Percentiles rank a stretch among this genome's conserved stretches.
phyloP scores from a whole-genome alignment of 2,888 invertebrate species.

The Crioceris asparagi region DNA sequence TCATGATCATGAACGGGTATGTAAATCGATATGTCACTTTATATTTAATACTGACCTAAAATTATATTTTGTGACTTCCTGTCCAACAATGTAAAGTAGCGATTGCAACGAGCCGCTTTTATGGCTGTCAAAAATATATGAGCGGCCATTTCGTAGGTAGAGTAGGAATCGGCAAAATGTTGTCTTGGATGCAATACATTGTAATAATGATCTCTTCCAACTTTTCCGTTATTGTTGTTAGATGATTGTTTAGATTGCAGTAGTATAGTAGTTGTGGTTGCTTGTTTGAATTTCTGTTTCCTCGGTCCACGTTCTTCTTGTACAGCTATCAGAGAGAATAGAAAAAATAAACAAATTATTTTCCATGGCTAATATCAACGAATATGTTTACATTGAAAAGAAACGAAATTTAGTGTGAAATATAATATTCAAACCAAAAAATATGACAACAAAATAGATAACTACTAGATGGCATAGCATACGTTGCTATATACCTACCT shows the following conservation, averaged over 20 bases:
- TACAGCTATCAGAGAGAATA: slow-evolving; percentile 49
- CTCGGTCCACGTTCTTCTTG: slow-evolving; percentile 78
- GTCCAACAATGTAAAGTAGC: slow-evolving; percentile 41
- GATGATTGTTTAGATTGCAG: slow-evolving; percentile 1
- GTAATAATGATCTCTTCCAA: no score
- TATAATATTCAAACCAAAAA: no score
- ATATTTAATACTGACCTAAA: slow-evolving; percentile 33
- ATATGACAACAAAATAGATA: no score
- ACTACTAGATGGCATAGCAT: no score
- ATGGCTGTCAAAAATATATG: slow-evolving; percentile 49
- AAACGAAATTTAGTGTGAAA: no score
- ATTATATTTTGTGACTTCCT: slow-evolving; percentile 45
- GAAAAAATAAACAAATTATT: no score
- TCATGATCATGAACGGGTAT: no score
- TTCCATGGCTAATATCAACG: no score
- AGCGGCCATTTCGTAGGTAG: slow-evolving; percentile 46
- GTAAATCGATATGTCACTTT: no score
- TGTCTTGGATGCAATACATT: slow-evolving; percentile 5
- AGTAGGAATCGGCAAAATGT: slow-evolving; percentile 11
- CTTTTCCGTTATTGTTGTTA: not conserved
- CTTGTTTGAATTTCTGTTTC: slow-evolving; percentile 28
- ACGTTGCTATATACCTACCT: no score
- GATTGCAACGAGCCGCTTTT: slow-evolving; percentile 45
- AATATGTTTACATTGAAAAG: no score
- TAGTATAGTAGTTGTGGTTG: slow-evolving; percentile 1